These are phyloP conservation scores for Stenurella melanura DNA, from an alignment of 2,888 invertebrate species.

Conservation along the genomic window DNA sequence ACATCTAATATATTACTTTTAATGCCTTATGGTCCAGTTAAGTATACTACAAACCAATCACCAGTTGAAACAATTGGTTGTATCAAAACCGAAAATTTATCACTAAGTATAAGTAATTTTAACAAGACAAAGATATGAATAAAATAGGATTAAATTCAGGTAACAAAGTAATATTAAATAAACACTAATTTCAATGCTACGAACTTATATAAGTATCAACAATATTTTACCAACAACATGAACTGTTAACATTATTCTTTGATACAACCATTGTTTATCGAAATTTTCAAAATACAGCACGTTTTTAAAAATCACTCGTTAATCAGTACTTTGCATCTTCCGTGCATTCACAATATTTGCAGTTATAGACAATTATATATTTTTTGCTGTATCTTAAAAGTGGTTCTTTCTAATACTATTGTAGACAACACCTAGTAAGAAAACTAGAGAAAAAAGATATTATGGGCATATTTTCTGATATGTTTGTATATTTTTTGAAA, in stretches of 20 bases:
- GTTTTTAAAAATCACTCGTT: neutral
- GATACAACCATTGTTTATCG: conserved; percentile 14
- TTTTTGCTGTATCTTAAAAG: conserved; percentile 15
- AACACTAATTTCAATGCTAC: too few species aligned
- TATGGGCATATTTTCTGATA: conserved; percentile 21
- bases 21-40: conserved; percentile 37
- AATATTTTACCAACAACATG: too few species aligned
- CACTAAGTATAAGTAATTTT: too few species aligned
- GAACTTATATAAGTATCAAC: too few species aligned
- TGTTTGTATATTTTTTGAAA: conserved; percentile 15
- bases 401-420: conserved; percentile 30
- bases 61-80: conserved; percentile 19
- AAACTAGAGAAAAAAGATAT: neutral
- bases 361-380: neutral
- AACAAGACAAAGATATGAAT: too few species aligned
- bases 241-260: neutral
- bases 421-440: neutral
- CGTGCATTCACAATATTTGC: neutral
- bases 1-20: conserved; percentile 18
- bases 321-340: conserved; percentile 13
- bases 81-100: conserved; percentile 14
- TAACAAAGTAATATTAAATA: too few species aligned
- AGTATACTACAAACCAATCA: conserved; percentile 17
- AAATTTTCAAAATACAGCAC: conserved; percentile 20
- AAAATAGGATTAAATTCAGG: too few species aligned